Base-by-base conservation (phyloP, 2,113 vertebrate species). In the Eulemur rufifrons region DNA sequence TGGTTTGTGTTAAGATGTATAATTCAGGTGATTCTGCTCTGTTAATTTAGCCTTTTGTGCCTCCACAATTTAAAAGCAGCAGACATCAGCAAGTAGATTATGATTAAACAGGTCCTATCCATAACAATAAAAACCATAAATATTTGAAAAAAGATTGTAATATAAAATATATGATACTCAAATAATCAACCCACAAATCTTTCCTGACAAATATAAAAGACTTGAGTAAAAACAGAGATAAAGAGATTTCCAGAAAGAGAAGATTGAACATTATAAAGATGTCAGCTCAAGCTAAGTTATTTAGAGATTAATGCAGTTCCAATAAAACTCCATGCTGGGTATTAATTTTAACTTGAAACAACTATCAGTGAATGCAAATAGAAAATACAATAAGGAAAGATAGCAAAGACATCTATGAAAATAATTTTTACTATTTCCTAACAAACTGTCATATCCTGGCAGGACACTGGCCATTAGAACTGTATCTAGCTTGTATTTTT, bases 271-370 rank as follows among this genome's bases (percentile, higher is more conserved):
- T 73, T 80, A 27, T 42, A 74, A 63, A 47, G 32, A 14, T 56
- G 34, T 13, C 45, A 54, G 10, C 39, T 34, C 15, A 39, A 21
- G 3, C 5, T 69, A 89, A 68, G 50, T 80, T 92, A 69, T 86
- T 63, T 39, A 80, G 14, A 94, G 23, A 81, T 64, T 18, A 61
- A 80, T 39, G 4, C 1, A 20, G 17, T 85, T 50, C 6, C 23
- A 76, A 13, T 81, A 39, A 95, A 91, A 85, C 18, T 37, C n/a
- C 17, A 39, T 42, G 42, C 20, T 69, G 8, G 7, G 10, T 82
- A 59, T 81, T 93, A 74, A 77, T 59, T 89, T 96, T 88, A 94
- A 71, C 47, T 61, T 42, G 32, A 84, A 90, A 80, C 4, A 91
- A 25, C 25, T 42, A 29, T 32, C 74, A 61, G 1, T 39, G 17